Conservation (phyloP, 2,888 invertebrate genomes). For the Parapristionchus giblindavisi region DNA sequence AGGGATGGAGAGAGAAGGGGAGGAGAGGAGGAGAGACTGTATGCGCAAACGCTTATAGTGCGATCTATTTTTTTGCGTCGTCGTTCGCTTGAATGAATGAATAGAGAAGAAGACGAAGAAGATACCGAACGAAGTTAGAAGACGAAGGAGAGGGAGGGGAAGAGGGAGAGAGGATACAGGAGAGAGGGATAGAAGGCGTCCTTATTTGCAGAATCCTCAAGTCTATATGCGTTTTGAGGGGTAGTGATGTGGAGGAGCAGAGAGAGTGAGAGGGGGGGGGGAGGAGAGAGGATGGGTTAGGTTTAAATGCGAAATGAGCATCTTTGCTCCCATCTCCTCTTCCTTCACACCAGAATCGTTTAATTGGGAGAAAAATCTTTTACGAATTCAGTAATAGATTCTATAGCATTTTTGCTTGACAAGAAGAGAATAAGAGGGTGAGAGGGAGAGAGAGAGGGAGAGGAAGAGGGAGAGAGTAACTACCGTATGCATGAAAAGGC, state of each 20-base stretch:
- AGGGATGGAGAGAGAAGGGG: not conserved
- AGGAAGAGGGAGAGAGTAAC: not conserved
- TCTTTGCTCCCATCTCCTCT: not conserved
- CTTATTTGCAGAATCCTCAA: not conserved
- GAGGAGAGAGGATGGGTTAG: not conserved
- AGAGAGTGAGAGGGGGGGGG: not conserved
- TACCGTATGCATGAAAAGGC: not conserved
- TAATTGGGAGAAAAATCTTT: not conserved
- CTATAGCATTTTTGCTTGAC: not conserved
- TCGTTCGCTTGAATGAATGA: not conserved
- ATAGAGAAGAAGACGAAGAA: not conserved
- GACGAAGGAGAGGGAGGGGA: not conserved
- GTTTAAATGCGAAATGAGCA: not conserved
- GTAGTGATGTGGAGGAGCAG: not conserved
- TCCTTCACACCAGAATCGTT: not conserved
- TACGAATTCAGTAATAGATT: not conserved
- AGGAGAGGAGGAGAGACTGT: slow-evolving; percentile 3
- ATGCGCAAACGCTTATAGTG: not conserved
- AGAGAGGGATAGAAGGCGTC: not conserved
- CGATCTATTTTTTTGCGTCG: not conserved
- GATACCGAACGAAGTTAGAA: not conserved
- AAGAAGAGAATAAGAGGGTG: not conserved
- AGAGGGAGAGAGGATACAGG: not conserved
- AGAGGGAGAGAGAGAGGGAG: not conserved
- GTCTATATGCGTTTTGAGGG: not conserved